phyloP scores from a whole-genome alignment of 2,113 vertebrate species.

The Phoenicopterus ruber region DNA sequence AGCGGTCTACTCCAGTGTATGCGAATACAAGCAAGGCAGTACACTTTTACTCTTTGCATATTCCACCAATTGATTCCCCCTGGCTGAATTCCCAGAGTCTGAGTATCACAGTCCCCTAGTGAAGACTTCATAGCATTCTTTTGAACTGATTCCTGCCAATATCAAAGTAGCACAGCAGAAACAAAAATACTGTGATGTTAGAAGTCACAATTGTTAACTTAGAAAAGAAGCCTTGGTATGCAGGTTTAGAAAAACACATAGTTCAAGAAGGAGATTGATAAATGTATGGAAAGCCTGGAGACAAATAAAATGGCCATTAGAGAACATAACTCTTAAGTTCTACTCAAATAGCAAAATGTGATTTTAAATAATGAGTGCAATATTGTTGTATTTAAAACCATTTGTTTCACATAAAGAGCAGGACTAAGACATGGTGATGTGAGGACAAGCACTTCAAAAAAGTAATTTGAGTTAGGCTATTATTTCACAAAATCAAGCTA shows the following conservation, averaged over 20 bases:
- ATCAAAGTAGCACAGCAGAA: conserved; percentile 60
- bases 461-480: background rate
- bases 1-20: background rate
- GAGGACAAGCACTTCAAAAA: background rate
- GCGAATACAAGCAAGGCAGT: background rate
- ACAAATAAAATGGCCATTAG: background rate
- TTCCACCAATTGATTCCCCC: conserved; percentile 32
- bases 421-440: background rate
- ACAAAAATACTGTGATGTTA: conserved; percentile 46
- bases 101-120: conserved; percentile 45
- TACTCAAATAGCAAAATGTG: background rate
- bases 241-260: conserved; percentile 34
- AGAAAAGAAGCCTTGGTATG: conserved; percentile 5
- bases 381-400: background rate
- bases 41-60: conserved; percentile 25
- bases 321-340: background rate
- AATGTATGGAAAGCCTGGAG: background rate
- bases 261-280: background rate
- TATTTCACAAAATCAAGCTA: background rate
- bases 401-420: background rate
- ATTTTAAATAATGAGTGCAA: background rate
- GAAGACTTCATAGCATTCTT: conserved; percentile 49
- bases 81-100: conserved; percentile 49
- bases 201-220: conserved; percentile 26
- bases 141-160: conserved; percentile 55